Evolutionary conservation across 2,797 vertebrate species (phyloP).

Genomic region (Pachyuromys duprasi): DNA sequence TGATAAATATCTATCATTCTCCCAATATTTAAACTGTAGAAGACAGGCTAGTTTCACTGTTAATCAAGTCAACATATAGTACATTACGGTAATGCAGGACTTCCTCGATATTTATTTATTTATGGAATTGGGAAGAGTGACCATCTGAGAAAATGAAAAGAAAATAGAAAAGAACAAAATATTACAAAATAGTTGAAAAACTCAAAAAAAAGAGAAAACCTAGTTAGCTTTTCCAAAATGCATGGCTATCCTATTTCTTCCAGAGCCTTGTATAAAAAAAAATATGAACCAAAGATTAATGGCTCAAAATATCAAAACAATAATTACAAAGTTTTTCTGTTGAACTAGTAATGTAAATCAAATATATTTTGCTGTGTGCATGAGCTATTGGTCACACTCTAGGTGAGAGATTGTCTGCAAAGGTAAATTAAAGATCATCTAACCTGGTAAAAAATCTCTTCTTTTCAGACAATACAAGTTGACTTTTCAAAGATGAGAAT

Average conservation of each 20-base stretch:
- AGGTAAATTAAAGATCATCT: conserved; percentile 28
- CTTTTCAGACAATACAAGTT: neutral
- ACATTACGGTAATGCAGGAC: neutral
- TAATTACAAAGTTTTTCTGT: conserved; percentile 30
- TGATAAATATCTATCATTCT: conserved; percentile 22
- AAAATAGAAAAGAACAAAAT: neutral
- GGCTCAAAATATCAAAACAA: conserved; percentile 13
- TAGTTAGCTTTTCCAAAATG: neutral
- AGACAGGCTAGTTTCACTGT: neutral
- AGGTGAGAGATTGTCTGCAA: neutral
- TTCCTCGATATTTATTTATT: neutral
- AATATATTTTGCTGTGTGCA: conserved; percentile 11
- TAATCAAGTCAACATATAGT: neutral
- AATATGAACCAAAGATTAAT: conserved; percentile 15
- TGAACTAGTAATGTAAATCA: conserved; percentile 14
- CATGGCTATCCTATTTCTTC: neutral
- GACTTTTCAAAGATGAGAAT: conserved; percentile 31
- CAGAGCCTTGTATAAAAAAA: conserved; percentile 13
- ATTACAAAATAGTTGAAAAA: conserved; percentile 18
- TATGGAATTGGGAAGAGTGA: conserved; percentile 33
- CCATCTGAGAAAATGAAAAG: neutral
- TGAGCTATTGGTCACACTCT: neutral
- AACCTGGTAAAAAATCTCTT: conserved; percentile 35
- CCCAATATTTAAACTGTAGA: neutral
- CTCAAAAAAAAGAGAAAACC: neutral